phyloP scores from a whole-genome alignment of 1,140 invertebrate species.

The Tigriopus japonicus region DNA sequence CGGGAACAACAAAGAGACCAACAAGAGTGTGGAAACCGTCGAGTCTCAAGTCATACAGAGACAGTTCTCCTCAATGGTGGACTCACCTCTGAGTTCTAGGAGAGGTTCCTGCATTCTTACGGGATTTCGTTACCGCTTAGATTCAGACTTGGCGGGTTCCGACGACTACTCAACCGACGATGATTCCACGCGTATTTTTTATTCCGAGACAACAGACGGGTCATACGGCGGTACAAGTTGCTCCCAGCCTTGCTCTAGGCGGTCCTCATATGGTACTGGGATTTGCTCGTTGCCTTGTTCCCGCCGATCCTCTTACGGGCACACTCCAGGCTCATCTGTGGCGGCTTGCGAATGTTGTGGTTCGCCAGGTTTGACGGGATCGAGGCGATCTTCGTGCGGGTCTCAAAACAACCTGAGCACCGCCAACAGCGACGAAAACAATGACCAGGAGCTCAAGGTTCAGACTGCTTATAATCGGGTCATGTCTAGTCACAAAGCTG shows the following conservation, averaged over 20 bases:
- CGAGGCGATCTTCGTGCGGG: not conserved
- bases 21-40: not conserved
- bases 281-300: not conserved
- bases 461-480: conserved; percentile 50
- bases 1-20: not conserved
- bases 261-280: not conserved
- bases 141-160: conserved; percentile 1
- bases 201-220: conserved; percentile 6
- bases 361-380: not conserved
- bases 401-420: not conserved
- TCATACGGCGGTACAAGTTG: not conserved
- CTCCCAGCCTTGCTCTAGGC: not conserved
- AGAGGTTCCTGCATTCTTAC: too few species aligned
- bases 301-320: not conserved
- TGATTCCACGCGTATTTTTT: conserved; percentile 2
- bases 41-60: not conserved
- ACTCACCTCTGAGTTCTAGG: too few species aligned
- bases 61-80: not conserved
- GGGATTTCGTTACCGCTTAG: not conserved
- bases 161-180: conserved; percentile 8
- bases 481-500: conserved; percentile 69
- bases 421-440: not conserved
- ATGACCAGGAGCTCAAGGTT: conserved; percentile 5
- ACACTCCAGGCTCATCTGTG: not conserved
- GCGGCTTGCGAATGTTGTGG: not conserved